Percentiles rank a stretch among this genome's conserved stretches.
Conservation (phyloP, 2,888 invertebrate genomes). For the Drosophila neoperkinsi region DNA sequence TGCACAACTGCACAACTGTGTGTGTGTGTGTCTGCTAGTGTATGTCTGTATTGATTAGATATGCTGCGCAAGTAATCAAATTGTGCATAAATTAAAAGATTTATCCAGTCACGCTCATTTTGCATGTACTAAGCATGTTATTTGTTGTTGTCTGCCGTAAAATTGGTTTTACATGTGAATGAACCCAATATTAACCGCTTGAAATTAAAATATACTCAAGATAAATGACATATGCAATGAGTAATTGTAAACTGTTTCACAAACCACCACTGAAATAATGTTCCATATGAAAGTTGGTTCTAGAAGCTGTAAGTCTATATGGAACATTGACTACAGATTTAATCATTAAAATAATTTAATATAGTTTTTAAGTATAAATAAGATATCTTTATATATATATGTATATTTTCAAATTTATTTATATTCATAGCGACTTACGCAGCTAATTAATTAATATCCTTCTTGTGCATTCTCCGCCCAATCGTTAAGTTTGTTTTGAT, state of each 20-base stretch:
- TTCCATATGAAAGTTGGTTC: background rate
- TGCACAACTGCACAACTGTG: slow-evolving; percentile 6
- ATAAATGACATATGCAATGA: background rate
- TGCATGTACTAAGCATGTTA: background rate
- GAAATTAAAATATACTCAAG: background rate
- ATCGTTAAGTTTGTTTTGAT: slow-evolving; percentile 22
- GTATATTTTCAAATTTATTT: background rate
- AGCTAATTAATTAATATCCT: background rate
- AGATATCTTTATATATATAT: background rate
- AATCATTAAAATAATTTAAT: background rate
- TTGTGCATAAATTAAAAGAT: slow-evolving; percentile 48
- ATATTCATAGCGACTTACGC: background rate
- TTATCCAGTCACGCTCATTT: slow-evolving; percentile 35
- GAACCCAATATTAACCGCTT: background rate
- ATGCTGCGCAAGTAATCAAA: slow-evolving; percentile 36
- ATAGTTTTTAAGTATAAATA: too few species aligned
- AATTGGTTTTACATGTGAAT: background rate
- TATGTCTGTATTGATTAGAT: slow-evolving; percentile 43
- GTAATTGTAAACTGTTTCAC: background rate
- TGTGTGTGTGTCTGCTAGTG: slow-evolving; percentile 12
- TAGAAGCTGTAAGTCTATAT: background rate
- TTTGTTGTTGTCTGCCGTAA: background rate
- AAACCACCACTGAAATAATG: background rate
- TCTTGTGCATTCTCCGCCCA: slow-evolving; percentile 2
- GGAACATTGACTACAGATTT: background rate